These are phyloP conservation scores for Pteropus alecto DNA, from an alignment of 2,113 vertebrate species.

Conservation along the genomic window DNA sequence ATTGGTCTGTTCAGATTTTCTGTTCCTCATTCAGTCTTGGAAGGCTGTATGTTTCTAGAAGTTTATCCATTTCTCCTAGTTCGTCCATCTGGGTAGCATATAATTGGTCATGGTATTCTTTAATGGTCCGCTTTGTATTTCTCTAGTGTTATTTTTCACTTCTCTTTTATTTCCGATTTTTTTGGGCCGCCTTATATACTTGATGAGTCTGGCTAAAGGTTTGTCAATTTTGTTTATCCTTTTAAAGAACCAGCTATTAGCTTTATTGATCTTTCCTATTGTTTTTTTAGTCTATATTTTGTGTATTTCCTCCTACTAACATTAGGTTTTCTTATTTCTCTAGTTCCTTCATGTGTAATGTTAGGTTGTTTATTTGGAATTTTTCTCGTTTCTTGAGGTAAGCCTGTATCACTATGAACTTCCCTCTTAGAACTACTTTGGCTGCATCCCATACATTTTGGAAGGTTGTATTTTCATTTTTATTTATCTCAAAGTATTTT, in stretches of 20 bases:
- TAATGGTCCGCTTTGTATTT: neutral
- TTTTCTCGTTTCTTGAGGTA: no score
- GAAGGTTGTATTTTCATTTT: no score
- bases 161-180: neutral
- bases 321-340: neutral
- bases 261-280: neutral
- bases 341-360: neutral
- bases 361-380: neutral
- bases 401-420: no score
- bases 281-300: neutral
- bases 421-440: no score
- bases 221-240: neutral
- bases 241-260: neutral
- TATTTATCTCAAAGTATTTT: neutral
- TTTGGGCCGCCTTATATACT: no score
- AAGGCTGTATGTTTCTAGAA: neutral
- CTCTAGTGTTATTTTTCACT: neutral
- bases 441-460: no score
- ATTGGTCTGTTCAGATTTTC: neutral
- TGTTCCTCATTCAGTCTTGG: neutral
- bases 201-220: no score
- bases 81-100: neutral
- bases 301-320: neutral
- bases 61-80: neutral
- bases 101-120: neutral